These are phyloP conservation scores for Xenus cinereus DNA, from an alignment of 2,113 vertebrate species.

Conservation along the genomic window DNA sequence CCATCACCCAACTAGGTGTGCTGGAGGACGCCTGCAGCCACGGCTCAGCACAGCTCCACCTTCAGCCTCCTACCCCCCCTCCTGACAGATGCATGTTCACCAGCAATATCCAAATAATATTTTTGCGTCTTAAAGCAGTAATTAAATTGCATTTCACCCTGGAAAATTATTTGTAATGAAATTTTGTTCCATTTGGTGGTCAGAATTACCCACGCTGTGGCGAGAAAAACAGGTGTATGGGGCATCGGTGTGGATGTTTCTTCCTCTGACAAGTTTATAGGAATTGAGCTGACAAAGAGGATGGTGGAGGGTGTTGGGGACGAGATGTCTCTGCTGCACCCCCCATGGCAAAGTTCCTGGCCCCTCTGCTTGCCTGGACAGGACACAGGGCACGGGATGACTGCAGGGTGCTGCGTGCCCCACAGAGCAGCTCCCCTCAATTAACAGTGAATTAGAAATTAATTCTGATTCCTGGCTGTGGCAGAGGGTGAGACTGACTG, in stretches of 20 bases:
- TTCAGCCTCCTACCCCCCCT: background rate
- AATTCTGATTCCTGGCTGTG: background rate
- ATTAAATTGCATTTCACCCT: background rate
- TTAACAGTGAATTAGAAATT: background rate
- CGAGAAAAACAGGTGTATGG: fast-evolving
- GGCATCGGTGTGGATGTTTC: fast-evolving
- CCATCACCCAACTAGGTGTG: fast-evolving
- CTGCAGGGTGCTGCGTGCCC: background rate
- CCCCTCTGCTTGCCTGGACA: fast-evolving
- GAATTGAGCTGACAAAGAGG: background rate
- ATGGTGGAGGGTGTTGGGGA: fast-evolving
- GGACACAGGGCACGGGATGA: fast-evolving
- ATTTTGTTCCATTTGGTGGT: background rate
- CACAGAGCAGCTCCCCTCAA: background rate
- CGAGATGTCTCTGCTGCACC: fast-evolving
- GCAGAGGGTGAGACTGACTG: background rate
- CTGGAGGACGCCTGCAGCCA: background rate
- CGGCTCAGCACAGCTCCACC: background rate
- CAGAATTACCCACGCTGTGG: background rate
- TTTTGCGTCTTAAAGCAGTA: background rate
- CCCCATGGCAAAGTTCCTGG: background rate
- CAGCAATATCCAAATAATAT: background rate
- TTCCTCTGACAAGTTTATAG: background rate
- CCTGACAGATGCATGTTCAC: fast-evolving
- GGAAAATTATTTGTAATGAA: background rate